phyloP scores from a whole-genome alignment of 2,888 invertebrate species.

The Sesia bembeciformis region DNA sequence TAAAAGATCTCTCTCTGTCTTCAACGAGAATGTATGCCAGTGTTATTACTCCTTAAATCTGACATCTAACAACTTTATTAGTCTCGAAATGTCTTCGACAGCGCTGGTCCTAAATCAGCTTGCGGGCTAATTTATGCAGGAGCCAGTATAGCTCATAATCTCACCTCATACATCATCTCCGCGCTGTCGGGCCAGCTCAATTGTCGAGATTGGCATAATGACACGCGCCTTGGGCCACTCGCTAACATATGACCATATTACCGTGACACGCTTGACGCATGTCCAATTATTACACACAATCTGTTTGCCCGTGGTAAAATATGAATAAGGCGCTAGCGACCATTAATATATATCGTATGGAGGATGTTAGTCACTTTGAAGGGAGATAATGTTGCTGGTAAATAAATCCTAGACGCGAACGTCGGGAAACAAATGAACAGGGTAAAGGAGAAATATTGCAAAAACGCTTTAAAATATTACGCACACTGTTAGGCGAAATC shows the following conservation, averaged over 20 bases:
- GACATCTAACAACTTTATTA: too few species aligned
- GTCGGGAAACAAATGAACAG: slow-evolving; percentile 54
- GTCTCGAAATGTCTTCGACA: neutral
- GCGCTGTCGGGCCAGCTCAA: slow-evolving; percentile 33
- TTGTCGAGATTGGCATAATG: slow-evolving; percentile 65
- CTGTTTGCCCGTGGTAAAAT: slow-evolving; percentile 56
- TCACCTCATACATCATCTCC: slow-evolving; percentile 52
- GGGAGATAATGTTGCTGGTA: slow-evolving; percentile 63
- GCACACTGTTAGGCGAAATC: slow-evolving; percentile 35
- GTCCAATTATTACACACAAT: slow-evolving; percentile 70
- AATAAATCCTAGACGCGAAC: slow-evolving; percentile 55
- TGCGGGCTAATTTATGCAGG: slow-evolving; percentile 33
- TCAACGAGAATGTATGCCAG: too few species aligned
- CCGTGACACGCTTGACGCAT: slow-evolving; percentile 64
- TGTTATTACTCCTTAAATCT: too few species aligned
- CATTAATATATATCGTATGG: slow-evolving; percentile 50
- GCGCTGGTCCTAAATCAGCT: slow-evolving; percentile 3
- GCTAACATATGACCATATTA: slow-evolving; percentile 66
- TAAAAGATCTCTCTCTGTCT: too few species aligned
- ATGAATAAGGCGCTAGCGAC: slow-evolving; percentile 50
- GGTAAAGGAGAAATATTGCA: slow-evolving; percentile 59
- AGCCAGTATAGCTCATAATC: slow-evolving; percentile 50
- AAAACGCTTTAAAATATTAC: slow-evolving; percentile 54
- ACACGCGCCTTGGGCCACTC: slow-evolving; percentile 50
- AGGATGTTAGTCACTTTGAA: slow-evolving; percentile 51